phyloP scores from a whole-genome alignment of 2,888 invertebrate species.

The Campoletis raptor region DNA sequence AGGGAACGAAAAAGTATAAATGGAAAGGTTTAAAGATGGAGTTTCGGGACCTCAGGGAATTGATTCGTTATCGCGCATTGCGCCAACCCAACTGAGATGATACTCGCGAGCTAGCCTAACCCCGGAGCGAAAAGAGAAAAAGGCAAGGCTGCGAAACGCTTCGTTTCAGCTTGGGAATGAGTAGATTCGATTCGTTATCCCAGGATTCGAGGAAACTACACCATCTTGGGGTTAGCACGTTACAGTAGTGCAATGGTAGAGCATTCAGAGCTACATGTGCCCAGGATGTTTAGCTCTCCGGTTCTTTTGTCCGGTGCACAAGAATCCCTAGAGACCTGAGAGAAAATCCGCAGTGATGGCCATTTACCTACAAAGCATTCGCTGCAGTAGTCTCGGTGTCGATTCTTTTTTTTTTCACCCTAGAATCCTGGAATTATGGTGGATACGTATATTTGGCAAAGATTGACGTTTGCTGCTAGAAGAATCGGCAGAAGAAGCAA shows the following conservation, averaged over 20 bases:
- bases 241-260: constrained; percentile 3
- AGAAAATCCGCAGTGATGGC: constrained; percentile 43
- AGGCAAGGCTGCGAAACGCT: constrained; percentile 19
- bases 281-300: constrained; percentile 26
- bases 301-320: constrained; percentile 43
- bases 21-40: constrained; percentile 41
- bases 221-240: constrained; percentile 44
- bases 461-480: background rate
- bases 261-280: constrained; percentile 5
- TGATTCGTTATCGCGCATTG: constrained; percentile 67
- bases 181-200: constrained; percentile 64
- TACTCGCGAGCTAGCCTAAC: constrained; percentile 1
- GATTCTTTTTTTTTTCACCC: constrained; percentile 8
- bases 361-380: constrained; percentile 6
- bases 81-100: constrained; percentile 45
- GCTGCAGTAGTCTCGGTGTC: background rate
- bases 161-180: constrained; percentile 35
- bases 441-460: background rate
- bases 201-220: constrained; percentile 34
- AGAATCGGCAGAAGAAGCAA: background rate
- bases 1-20: constrained; percentile 44
- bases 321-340: constrained; percentile 25
- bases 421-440: background rate
- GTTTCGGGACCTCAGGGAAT: constrained; percentile 63
- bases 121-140: background rate